Evolutionary conservation across 2,888 invertebrate genomes (phyloP), one percentile per base, ranked within the genome.

Genomic region (Trichogramma dendrolimi): DNA sequence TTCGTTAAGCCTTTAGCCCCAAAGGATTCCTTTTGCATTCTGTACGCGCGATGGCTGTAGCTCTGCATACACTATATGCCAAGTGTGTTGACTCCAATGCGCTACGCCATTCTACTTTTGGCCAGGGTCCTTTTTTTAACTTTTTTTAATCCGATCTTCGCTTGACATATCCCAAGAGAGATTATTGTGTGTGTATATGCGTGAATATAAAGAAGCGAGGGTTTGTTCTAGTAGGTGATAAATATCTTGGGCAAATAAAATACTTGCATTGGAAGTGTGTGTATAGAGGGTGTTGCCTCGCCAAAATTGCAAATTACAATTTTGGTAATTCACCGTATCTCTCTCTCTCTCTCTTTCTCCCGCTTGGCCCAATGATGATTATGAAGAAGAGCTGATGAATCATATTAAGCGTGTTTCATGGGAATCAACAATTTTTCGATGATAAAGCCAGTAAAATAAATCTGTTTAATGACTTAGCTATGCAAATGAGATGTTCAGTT

Each of bases 1-100:
- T 61, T 62, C 61, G 63, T 66, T 63, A 63, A 61, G 66, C 63
- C 63, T 58, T 61, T 58, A 50, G 57, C 53, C 14, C 41, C 53
- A 6, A 6, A 41, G 8, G 10, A 42, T 14, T 11, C 54, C 54
- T 43, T 27, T 11, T 39, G 6, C 51, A 39, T 40, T 40, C 38
- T 39, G 11, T 48, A 48, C 10, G 7, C 48, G 48, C 48, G 48
- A n/a, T 48, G 11, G 6, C 27, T 27, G 27, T 27, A 27, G 27
- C 48, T 48, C 48, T 42, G 44, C 55, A 11, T 39, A 43, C 39
- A 10, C 43, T 42, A 14, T 27, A 6, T 42, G 60, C 58, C 63
- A 48, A 57, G 60, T 56, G 27, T 27, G 27, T 27, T 27, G 58
- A 61, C 57, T 63, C 54, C 51, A 6, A 40, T 6, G 44, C 56